Conservation (phyloP, 1,140 invertebrate species). For the Hyposmocoma kahamanoa region DNA sequence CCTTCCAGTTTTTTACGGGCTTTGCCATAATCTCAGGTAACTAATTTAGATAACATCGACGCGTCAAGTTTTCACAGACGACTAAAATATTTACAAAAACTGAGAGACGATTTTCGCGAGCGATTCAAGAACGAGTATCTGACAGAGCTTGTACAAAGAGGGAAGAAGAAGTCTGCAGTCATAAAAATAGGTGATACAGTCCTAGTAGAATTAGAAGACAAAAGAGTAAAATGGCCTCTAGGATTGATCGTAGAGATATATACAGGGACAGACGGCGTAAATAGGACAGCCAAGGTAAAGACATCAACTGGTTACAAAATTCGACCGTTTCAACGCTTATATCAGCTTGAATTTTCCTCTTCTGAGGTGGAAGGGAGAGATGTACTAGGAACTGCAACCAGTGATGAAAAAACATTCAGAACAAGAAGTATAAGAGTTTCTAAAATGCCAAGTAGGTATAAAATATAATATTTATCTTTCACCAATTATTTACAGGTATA, state of each 20-base stretch:
- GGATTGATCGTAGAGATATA: background rate
- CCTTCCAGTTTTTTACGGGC: conserved; percentile 7
- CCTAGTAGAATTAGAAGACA: conserved; percentile 1
- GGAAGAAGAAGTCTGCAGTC: background rate
- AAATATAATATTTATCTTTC: too few relatives aligned
- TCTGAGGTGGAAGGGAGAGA: too few relatives aligned
- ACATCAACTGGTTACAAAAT: background rate
- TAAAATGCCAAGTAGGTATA: too few relatives aligned
- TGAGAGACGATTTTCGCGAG: conserved; percentile 8
- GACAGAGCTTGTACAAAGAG: background rate
- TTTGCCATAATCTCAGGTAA: background rate
- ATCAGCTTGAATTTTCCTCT: background rate
- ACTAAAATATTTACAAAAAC: conserved; percentile 1
- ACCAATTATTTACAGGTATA: too few relatives aligned
- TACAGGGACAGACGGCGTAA: conserved; percentile 3
- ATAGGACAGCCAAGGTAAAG: conserved; percentile 3
- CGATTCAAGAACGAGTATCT: conserved; percentile 11
- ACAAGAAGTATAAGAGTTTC: too few relatives aligned
- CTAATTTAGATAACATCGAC: conserved; percentile 3
- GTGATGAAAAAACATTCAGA: too few relatives aligned
- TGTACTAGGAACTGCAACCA: too few relatives aligned
- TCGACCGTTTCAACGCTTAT: background rate
- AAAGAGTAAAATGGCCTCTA: conserved; percentile 8
- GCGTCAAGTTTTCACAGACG: conserved; percentile 1
- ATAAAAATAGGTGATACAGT: conserved; percentile 9